A percentile compares a stretch with the other conserved stretches of the same genome.
phyloP scores from a whole-genome alignment of 2,113 vertebrate genomes.

The Antechinus flavipes region DNA sequence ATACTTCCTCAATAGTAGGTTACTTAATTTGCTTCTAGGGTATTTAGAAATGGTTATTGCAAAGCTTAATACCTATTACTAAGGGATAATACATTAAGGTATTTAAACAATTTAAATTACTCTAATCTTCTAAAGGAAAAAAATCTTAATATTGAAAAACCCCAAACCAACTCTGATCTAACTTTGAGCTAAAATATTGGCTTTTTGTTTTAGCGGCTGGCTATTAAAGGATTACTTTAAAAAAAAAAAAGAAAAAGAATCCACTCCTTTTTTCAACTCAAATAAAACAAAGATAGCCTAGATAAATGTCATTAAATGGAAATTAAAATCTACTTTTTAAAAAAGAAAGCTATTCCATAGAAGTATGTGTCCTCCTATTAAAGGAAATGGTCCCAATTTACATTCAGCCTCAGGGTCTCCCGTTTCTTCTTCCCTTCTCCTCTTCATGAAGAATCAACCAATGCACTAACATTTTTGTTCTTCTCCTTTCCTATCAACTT shows the following conservation, averaged over 20 bases:
- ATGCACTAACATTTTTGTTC: background rate
- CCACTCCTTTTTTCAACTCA: conserved; percentile 37
- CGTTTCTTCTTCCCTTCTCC: background rate
- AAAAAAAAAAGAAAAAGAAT: conserved; percentile 43
- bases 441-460: background rate
- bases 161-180: background rate
- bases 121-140: conserved; percentile 44
- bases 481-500: background rate
- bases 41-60: background rate
- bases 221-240: conserved; percentile 63
- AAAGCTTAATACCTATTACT: background rate
- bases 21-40: background rate
- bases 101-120: conserved; percentile 62
- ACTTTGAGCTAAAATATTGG: background rate
- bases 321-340: background rate
- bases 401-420: background rate
- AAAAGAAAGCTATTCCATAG: background rate
- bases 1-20: background rate
- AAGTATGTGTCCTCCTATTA: background rate
- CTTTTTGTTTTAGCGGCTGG: conserved; percentile 22
- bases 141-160: conserved; percentile 1
- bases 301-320: background rate
- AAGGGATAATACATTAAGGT: conserved; percentile 28
- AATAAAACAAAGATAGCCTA: background rate
- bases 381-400: background rate